Evolutionary conservation across 2,797 vertebrate genomes (phyloP).

Genomic region (Spheniscus humboldti): DNA sequence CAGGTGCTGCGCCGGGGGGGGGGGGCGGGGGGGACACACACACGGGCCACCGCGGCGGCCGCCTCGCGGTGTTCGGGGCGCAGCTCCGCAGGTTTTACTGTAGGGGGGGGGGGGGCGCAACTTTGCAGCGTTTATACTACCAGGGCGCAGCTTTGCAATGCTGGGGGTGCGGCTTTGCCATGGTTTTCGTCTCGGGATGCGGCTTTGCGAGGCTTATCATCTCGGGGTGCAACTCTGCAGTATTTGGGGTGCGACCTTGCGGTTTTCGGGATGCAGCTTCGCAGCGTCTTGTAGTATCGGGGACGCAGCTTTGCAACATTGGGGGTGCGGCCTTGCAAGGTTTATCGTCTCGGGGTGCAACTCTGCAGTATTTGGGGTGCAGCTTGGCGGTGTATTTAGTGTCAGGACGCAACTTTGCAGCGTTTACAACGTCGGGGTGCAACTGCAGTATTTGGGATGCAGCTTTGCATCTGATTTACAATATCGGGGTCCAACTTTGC

Average conservation of each 20-base stretch:
- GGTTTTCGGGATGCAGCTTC: neutral
- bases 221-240: too few relatives aligned
- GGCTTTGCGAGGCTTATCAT: neutral
- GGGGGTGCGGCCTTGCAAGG: too few relatives aligned
- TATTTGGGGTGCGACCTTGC: neutral
- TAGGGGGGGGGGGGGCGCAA: fast-evolving
- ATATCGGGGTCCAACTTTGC: too few relatives aligned
- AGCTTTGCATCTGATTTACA: neutral
- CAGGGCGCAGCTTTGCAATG: fast-evolving
- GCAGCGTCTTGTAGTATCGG: too few relatives aligned
- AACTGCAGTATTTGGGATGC: neutral
- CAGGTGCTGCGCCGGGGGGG: too few relatives aligned
- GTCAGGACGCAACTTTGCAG: too few relatives aligned
- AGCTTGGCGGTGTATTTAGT: too few relatives aligned
- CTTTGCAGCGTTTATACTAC: neutral
- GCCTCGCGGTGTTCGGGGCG: neutral
- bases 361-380: neutral
- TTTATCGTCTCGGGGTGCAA: neutral
- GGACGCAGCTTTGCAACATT: too few relatives aligned
- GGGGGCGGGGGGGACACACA: too few relatives aligned
- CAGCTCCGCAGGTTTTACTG: neutral
- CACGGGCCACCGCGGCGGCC: too few relatives aligned
- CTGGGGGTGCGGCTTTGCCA: neutral
- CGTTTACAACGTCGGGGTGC: too few relatives aligned
- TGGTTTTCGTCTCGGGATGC: neutral